phyloP scores from a whole-genome alignment of 1,140 invertebrate species.

The Oscheius sp. region DNA sequence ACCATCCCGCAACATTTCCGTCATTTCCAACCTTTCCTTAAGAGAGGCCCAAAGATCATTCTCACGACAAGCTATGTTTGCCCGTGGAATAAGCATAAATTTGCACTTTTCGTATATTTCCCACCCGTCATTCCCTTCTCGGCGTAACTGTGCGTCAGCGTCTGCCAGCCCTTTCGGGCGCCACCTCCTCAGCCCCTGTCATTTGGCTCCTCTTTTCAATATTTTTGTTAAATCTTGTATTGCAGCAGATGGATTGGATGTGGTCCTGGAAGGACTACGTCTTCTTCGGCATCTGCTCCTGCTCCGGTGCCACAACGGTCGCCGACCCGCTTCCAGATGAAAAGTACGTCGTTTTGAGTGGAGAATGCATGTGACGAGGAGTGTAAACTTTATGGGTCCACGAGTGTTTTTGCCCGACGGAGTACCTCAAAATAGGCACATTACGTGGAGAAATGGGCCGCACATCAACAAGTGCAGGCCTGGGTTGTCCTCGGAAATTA shows the following conservation, averaged over 20 bases:
- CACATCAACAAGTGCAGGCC: too few relatives aligned
- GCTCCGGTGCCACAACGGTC: constrained; percentile 31
- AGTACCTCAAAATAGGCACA: too few relatives aligned
- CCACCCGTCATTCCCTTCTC: not conserved
- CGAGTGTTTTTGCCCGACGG: too few relatives aligned
- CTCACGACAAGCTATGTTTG: not conserved
- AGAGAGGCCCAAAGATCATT: too few relatives aligned
- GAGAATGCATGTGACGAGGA: too few relatives aligned
- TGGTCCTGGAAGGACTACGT: constrained; percentile 51
- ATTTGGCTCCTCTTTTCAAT: not conserved
- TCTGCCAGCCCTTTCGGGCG: not conserved
- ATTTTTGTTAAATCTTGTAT: not conserved
- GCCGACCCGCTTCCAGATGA: constrained; percentile 27
- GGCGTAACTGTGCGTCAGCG: not conserved
- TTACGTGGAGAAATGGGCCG: too few relatives aligned
- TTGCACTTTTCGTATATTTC: not conserved
- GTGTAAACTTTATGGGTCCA: too few relatives aligned
- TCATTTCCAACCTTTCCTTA: too few relatives aligned
- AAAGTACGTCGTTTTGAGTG: too few relatives aligned
- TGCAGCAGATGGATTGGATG: constrained; percentile 45
- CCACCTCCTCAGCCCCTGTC: not conserved
- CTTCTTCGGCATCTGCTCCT: constrained; percentile 48
- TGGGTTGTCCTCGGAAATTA: too few relatives aligned
- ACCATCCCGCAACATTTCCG: too few relatives aligned
- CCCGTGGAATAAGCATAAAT: not conserved